Conservation (phyloP, 2,888 invertebrate genomes). For the Mystacides longicornis region DNA sequence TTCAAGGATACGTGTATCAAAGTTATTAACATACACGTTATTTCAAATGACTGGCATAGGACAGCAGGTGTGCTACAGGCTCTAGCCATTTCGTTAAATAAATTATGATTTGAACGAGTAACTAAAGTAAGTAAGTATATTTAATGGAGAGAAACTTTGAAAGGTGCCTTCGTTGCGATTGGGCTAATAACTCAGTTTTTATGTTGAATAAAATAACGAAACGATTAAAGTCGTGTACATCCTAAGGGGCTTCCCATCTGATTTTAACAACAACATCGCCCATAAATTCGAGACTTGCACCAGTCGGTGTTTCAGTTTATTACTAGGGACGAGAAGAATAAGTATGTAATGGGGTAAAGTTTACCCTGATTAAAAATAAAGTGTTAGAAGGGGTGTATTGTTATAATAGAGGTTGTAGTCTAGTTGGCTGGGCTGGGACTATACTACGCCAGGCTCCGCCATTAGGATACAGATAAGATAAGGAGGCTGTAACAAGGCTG, state of each 20-base stretch:
- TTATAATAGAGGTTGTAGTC: slow-evolving; percentile 2
- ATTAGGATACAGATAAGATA: slow-evolving; percentile 18
- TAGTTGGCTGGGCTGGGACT: background rate
- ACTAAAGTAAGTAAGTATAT: too few species aligned
- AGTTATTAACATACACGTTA: too few species aligned
- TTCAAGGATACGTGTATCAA: too few species aligned
- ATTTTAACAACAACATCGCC: background rate
- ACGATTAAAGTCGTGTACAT: background rate
- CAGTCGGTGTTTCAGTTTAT: background rate
- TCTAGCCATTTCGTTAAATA: too few species aligned
- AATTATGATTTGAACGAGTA: too few species aligned
- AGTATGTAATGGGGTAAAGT: slow-evolving; percentile 3
- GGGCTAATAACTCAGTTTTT: too few species aligned
- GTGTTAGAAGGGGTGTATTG: slow-evolving; percentile 20
- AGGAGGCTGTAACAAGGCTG: slow-evolving; percentile 15
- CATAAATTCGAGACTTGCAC: background rate
- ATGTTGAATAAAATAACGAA: background rate
- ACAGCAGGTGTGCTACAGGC: too few species aligned
- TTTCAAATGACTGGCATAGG: too few species aligned
- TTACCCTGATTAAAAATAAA: slow-evolving; percentile 24
- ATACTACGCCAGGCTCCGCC: background rate
- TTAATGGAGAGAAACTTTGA: too few species aligned
- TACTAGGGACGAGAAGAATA: slow-evolving; percentile 9
- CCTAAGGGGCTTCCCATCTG: background rate
- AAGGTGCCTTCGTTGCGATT: too few species aligned